A percentile compares a stretch with the other conserved stretches of the same genome.
These are phyloP conservation scores for Vidua macroura DNA, from an alignment of 2,113 vertebrate species.

Conservation along the genomic window DNA sequence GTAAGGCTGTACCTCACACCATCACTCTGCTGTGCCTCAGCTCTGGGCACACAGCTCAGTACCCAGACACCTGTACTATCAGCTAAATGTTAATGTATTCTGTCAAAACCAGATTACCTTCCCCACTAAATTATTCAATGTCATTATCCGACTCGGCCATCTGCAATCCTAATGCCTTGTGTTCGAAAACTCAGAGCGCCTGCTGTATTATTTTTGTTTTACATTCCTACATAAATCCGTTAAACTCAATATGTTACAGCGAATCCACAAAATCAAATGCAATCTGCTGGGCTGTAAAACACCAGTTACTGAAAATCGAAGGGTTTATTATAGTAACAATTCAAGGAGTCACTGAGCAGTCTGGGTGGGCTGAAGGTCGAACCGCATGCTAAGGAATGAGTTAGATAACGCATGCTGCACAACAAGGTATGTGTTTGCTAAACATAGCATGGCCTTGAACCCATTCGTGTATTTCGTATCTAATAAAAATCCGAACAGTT, in stretches of 20 bases:
- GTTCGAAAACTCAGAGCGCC: constrained; percentile 61
- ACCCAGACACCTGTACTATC: constrained; percentile 63
- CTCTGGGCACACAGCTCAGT: background rate
- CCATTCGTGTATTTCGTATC: constrained; percentile 59
- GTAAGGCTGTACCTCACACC: background rate
- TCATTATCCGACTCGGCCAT: constrained; percentile 72
- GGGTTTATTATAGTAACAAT: constrained; percentile 70
- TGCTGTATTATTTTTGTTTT: constrained; percentile 78
- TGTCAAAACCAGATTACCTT: constrained; percentile 74
- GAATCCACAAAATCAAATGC: constrained; percentile 77
- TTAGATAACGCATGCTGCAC: constrained; percentile 14
- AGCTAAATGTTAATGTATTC: constrained; percentile 76
- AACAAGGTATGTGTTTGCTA: constrained; percentile 37
- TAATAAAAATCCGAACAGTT: constrained; percentile 79
- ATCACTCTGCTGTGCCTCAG: background rate
- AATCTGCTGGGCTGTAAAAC: constrained; percentile 79
- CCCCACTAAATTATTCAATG: constrained; percentile 72
- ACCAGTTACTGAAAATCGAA: constrained; percentile 74
- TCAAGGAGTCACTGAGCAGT: constrained; percentile 56
- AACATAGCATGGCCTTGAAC: constrained; percentile 48
- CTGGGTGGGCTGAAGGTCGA: constrained; percentile 53
- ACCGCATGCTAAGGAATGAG: constrained; percentile 12
- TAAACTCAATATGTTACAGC: constrained; percentile 74
- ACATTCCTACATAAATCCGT: constrained; percentile 77
- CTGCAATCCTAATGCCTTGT: constrained; percentile 71